A percentile compares a stretch with the other conserved stretches of the same genome.
phyloP scores from a whole-genome alignment of 1,140 invertebrate species.

The Temnothorax curvispinosus region DNA sequence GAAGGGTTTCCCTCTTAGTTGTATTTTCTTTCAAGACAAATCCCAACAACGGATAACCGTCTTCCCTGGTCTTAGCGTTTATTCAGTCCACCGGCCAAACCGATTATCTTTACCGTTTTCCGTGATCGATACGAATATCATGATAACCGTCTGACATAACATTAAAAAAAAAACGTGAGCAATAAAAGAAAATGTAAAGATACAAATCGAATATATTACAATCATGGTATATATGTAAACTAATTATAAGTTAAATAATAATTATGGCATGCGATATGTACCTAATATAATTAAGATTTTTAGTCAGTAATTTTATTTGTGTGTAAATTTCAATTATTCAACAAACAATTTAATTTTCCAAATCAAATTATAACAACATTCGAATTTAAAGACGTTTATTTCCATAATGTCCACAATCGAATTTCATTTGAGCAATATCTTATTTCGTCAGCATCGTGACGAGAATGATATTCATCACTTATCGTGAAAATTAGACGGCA shows the following conservation, averaged over 20 bases:
- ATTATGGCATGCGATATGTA: neutral
- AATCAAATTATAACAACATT: neutral
- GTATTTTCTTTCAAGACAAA: conserved; percentile 32
- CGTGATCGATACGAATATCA: neutral
- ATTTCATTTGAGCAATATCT: neutral
- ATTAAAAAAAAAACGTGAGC: neutral
- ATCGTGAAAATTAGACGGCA: conserved; percentile 41
- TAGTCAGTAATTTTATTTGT: neutral
- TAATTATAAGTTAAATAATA: neutral
- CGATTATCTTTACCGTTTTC: neutral
- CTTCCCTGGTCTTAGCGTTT: conserved; percentile 30
- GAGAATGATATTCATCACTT: neutral
- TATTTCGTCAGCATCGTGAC: neutral
- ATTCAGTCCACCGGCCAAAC: neutral
- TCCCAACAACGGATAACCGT: conserved; percentile 31
- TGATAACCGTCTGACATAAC: neutral
- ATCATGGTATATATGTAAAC: neutral
- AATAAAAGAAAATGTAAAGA: neutral
- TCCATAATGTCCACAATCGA: neutral
- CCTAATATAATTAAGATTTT: neutral
- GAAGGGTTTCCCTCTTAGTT: neutral
- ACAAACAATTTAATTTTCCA: neutral
- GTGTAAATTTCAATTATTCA: neutral
- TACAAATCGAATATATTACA: neutral
- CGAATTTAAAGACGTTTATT: neutral